phyloP scores from a whole-genome alignment of 2,797 vertebrate species.

The Telmatherina bonti region DNA sequence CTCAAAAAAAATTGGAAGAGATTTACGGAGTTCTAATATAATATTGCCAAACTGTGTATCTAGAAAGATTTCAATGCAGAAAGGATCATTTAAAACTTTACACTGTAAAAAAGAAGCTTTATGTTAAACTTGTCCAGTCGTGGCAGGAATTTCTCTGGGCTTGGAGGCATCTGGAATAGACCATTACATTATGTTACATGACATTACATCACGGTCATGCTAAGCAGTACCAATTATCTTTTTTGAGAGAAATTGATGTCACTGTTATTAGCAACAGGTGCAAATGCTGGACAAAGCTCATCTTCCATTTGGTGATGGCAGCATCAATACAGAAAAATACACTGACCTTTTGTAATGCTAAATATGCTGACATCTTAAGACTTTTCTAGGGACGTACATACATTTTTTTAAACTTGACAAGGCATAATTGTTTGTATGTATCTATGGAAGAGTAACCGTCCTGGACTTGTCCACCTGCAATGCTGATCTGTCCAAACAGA shows the following conservation, averaged over 20 bases:
- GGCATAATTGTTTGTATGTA: background rate
- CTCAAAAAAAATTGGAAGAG: no score
- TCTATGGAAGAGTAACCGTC: background rate
- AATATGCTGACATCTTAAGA: background rate
- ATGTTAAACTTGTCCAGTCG: background rate
- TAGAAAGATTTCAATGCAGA: background rate
- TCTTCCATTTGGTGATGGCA: background rate
- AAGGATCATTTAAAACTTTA: background rate
- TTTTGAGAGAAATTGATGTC: background rate
- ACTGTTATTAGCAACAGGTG: background rate
- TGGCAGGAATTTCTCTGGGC: background rate
- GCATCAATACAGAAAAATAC: background rate
- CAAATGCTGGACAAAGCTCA: background rate
- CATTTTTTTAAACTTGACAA: background rate
- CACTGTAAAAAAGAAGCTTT: background rate
- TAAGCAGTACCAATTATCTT: no score
- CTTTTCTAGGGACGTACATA: no score
- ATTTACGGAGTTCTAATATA: background rate
- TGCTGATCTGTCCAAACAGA: no score
- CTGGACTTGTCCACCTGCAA: background rate
- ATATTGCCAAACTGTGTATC: background rate
- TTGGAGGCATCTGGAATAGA: background rate
- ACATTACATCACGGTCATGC: no score
- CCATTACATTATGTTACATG: background rate
- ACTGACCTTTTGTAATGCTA: background rate